These are phyloP conservation scores for Anser brachyrhynchus DNA, from an alignment of 2,113 vertebrate genomes.

Conservation along the genomic window DNA sequence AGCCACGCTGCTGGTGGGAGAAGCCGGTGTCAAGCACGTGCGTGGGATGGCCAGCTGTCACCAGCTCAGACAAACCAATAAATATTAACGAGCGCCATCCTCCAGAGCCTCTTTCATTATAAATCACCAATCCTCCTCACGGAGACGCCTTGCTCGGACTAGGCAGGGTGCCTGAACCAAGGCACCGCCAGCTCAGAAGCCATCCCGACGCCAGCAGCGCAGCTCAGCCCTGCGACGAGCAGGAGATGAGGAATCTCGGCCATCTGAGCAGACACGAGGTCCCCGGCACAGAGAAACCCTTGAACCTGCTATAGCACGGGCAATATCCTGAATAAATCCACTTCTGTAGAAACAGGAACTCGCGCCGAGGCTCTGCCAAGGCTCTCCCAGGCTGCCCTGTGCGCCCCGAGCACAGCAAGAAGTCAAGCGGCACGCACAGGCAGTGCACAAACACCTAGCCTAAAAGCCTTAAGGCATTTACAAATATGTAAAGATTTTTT, in stretches of 20 bases:
- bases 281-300: background rate
- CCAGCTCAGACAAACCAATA: background rate
- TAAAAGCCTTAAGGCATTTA: slow-evolving; percentile 29
- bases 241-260: background rate
- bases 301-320: background rate
- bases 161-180: background rate
- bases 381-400: background rate
- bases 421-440: background rate
- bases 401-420: background rate
- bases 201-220: background rate
- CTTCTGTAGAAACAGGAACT: background rate
- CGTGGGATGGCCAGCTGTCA: background rate
- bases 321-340: background rate
- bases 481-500: background rate
- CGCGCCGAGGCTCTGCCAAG: background rate
- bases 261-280: background rate
- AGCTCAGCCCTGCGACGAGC: background rate
- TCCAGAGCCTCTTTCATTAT: background rate
- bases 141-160: background rate
- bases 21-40: background rate
- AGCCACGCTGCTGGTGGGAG: background rate
- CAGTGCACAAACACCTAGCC: background rate
- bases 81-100: background rate
- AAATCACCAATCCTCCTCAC: background rate
- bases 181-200: background rate